Conservation (phyloP, 2,113 vertebrate genomes). For the Amblyopsis rosae region DNA sequence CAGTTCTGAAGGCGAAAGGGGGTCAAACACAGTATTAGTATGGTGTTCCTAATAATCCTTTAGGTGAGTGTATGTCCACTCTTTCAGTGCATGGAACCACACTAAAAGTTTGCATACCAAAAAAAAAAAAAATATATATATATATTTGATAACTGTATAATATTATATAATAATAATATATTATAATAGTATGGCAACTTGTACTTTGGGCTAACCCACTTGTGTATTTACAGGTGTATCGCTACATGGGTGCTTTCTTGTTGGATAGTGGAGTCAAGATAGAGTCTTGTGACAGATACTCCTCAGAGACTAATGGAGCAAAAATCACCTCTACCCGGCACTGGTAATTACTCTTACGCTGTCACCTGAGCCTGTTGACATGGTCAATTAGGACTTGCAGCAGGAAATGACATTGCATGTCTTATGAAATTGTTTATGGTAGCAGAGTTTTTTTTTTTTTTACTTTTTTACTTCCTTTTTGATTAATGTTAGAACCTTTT, state of each 20-base stretch:
- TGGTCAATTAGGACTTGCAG: neutral
- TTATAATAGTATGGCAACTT: neutral
- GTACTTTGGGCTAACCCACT: neutral
- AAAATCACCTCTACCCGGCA: conserved; percentile 87
- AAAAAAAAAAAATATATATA: neutral
- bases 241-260: conserved; percentile 88
- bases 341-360: conserved; percentile 72
- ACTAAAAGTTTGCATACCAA: too few species aligned
- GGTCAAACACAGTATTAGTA: too few species aligned
- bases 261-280: conserved; percentile 88
- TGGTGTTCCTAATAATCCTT: too few species aligned
- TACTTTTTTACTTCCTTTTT: too few species aligned
- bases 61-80: too few species aligned
- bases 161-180: neutral
- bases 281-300: conserved; percentile 86
- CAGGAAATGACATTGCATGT: neutral
- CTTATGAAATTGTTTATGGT: neutral
- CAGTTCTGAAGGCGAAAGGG: too few species aligned
- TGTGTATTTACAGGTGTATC: conserved; percentile 78
- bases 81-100: too few species aligned
- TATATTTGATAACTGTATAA: neutral
- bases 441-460: neutral
- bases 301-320: conserved; percentile 90
- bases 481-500: too few species aligned
- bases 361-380: neutral